Evolutionary conservation across 2,888 invertebrate species (phyloP).

Genomic region (Lymantria monacha): DNA sequence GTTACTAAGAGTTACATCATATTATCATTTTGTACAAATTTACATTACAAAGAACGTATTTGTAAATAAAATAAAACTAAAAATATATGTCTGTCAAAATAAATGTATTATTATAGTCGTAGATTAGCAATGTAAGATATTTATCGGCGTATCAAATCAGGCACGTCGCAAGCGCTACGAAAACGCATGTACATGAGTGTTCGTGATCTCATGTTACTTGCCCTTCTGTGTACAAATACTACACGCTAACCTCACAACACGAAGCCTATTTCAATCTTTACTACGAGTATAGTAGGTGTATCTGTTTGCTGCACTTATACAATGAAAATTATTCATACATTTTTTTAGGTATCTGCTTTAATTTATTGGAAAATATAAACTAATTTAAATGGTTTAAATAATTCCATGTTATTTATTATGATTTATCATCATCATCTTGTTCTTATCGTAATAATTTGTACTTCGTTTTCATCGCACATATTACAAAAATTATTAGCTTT

Average conservation of each 20-base stretch:
- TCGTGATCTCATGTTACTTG: conserved; percentile 6
- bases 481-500: too few relatives aligned
- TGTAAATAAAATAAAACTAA: too few relatives aligned
- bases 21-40: too few relatives aligned
- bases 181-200: not conserved
- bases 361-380: too few relatives aligned
- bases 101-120: conserved; percentile 18
- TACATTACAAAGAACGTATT: too few relatives aligned
- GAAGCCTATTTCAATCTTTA: conserved; percentile 4
- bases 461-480: too few relatives aligned
- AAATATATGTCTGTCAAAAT: conserved; percentile 14
- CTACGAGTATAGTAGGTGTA: not conserved
- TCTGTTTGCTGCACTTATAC: not conserved
- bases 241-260: conserved; percentile 5
- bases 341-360: too few relatives aligned
- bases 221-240: conserved; percentile 5
- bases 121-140: conserved; percentile 7
- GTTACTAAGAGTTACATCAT: too few relatives aligned
- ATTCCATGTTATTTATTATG: too few relatives aligned
- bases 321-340: not conserved
- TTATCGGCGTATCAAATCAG: conserved; percentile 20
- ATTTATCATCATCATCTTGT: too few relatives aligned
- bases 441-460: too few relatives aligned
- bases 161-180: conserved; percentile 4
- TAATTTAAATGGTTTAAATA: too few relatives aligned